Evolutionary conservation across 2,888 invertebrate species (phyloP).

Genomic region (Villa cingulata): DNA sequence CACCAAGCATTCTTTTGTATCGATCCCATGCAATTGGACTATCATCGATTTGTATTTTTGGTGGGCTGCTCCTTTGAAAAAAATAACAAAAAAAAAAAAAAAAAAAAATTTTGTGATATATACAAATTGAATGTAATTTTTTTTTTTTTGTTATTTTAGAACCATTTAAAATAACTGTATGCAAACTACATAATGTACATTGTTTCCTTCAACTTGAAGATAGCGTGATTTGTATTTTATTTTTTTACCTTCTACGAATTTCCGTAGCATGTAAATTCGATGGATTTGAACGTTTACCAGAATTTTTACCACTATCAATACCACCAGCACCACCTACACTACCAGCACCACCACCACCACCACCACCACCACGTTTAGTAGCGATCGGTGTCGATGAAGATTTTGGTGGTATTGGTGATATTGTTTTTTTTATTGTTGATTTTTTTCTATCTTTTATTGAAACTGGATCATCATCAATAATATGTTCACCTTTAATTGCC

Average conservation of each 20-base stretch:
- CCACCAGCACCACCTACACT: not conserved
- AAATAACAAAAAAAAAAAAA: not conserved
- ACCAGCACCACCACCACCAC: not conserved
- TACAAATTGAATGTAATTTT: no score
- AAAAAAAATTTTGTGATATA: not conserved
- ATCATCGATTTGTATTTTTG: not conserved
- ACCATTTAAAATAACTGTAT: no score
- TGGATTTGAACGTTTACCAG: not conserved
- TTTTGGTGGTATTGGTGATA: no score
- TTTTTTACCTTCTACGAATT: slow-evolving; percentile 1
- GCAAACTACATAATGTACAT: no score
- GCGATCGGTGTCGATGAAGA: no score
- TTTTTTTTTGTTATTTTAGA: no score
- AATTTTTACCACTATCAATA: not conserved
- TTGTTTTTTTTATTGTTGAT: not conserved
- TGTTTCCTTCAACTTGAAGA: no score
- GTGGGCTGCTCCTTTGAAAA: no score
- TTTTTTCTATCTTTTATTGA: not conserved
- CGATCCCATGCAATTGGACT: slow-evolving; percentile 9
- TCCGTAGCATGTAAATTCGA: no score
- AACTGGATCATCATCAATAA: slow-evolving; percentile 7
- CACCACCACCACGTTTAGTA: no score
- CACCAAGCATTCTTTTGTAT: slow-evolving; percentile 10
- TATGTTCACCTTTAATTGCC: slow-evolving; percentile 5
- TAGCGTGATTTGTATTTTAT: no score